Conservation (phyloP, 1,140 invertebrate genomes). For the Heliconius eleuchia region DNA sequence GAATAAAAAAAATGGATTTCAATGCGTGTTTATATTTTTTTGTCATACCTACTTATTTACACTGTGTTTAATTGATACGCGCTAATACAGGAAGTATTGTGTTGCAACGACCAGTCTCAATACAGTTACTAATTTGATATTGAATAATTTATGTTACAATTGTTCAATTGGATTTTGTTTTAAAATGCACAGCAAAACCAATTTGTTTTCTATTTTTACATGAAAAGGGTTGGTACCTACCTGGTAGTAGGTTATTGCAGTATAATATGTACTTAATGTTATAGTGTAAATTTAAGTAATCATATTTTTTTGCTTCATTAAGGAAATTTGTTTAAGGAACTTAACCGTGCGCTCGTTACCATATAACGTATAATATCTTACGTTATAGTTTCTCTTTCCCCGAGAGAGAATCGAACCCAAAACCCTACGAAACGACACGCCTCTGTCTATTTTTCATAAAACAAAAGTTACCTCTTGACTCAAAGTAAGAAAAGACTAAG, state of each 20-base stretch:
- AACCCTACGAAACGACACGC: no score
- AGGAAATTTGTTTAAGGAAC: no score
- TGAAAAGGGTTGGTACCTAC: constrained; percentile 21
- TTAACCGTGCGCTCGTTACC: no score
- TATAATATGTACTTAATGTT: background rate
- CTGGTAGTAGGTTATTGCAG: background rate
- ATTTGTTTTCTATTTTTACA: constrained; percentile 24
- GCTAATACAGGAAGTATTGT: background rate
- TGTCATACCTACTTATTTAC: background rate
- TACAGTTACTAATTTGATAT: background rate
- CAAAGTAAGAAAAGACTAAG: no score
- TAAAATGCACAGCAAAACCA: background rate
- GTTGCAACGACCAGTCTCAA: background rate
- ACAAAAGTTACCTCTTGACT: no score
- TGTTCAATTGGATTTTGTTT: constrained; percentile 1
- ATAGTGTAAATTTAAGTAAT: background rate
- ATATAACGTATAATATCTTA: no score
- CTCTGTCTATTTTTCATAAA: no score
- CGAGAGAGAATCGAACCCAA: no score
- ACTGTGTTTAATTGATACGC: background rate
- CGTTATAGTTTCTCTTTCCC: no score
- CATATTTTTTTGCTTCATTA: no score
- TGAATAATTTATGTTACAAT: background rate
- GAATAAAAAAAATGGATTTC: background rate
- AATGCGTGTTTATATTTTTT: background rate